A percentile compares a stretch with the other conserved stretches of the same genome.
Evolutionary conservation across 2,113 vertebrate genomes (phyloP).

Genomic region (Corythornis madagascariensis): DNA sequence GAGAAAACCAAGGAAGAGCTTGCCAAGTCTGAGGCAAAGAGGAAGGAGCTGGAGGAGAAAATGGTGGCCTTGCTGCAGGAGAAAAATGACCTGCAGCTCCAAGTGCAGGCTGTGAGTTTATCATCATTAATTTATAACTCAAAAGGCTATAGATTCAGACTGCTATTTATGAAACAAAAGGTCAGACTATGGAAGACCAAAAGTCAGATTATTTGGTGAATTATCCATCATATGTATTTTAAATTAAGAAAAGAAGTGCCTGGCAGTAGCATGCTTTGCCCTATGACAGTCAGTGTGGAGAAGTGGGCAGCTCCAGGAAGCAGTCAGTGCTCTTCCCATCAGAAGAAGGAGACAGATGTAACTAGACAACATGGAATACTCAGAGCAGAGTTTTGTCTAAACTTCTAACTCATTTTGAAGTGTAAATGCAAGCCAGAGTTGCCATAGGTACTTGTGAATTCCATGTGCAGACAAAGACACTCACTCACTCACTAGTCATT

Average conservation of each 20-base stretch:
- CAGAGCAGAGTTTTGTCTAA: background rate
- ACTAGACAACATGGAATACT: background rate
- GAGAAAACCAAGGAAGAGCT: conserved; percentile 88
- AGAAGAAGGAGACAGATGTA: background rate
- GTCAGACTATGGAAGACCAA: background rate
- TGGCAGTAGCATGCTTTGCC: background rate
- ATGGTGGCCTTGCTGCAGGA: conserved; percentile 83
- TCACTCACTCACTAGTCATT: background rate
- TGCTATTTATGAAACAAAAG: background rate
- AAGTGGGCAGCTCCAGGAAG: background rate
- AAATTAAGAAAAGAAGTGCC: background rate
- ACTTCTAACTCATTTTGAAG: background rate
- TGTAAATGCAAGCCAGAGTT: background rate
- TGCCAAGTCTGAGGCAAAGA: conserved; percentile 82
- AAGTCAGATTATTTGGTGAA: background rate
- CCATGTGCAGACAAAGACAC: background rate
- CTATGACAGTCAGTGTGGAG: background rate
- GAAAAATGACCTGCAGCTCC: conserved; percentile 88
- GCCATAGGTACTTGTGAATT: background rate
- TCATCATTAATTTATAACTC: background rate
- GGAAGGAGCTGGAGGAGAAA: conserved; percentile 86
- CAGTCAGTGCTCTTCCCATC: background rate
- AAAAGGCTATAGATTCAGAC: background rate
- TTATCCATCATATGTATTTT: background rate
- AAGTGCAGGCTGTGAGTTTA: conserved; percentile 83